Percentiles rank a stretch among this genome's conserved stretches.
phyloP scores from a whole-genome alignment of 2,797 vertebrate genomes.

The Calcarius lapponicus region DNA sequence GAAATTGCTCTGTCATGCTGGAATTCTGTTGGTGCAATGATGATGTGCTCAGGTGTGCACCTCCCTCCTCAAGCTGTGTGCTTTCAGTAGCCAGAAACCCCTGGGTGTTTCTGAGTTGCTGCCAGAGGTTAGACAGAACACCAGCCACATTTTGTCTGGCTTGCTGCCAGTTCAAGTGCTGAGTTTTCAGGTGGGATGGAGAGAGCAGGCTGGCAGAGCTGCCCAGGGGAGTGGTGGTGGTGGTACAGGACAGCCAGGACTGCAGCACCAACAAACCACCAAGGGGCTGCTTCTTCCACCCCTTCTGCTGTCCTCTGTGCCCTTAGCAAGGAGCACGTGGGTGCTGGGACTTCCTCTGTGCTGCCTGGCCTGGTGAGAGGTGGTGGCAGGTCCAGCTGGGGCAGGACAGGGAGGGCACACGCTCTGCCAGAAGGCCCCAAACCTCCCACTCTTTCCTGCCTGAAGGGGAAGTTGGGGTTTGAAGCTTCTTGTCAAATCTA shows the following conservation, averaged over 20 bases:
- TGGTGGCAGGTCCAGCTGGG: not conserved
- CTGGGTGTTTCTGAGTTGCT: not conserved
- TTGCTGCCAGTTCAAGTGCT: not conserved
- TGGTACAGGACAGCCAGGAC: not conserved
- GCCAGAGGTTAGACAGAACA: not conserved
- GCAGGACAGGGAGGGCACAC: rapidly evolving
- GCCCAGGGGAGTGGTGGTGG: not conserved
- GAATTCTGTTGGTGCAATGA: not conserved
- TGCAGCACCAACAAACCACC: not conserved
- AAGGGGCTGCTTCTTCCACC: not conserved
- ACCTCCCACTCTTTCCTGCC: slow-evolving; percentile 62
- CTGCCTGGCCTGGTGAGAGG: not conserved
- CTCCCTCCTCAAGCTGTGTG: not conserved
- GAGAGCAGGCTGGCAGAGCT: not conserved
- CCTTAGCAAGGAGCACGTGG: not conserved
- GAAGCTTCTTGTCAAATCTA: not conserved
- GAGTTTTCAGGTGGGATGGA: not conserved
- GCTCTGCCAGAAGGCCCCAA: not conserved
- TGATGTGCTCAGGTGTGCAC: rapidly evolving
- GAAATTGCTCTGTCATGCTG: not conserved
- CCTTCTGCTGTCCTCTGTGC: not conserved
- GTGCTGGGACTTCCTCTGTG: not conserved
- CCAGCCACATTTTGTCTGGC: rapidly evolving
- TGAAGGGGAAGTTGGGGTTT: slow-evolving; percentile 49
- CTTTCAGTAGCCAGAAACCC: not conserved